Evolutionary conservation across 2,797 vertebrate species (phyloP), one percentile per base, ranked within the genome.

Genomic region (Pelobates cultripes): DNA sequence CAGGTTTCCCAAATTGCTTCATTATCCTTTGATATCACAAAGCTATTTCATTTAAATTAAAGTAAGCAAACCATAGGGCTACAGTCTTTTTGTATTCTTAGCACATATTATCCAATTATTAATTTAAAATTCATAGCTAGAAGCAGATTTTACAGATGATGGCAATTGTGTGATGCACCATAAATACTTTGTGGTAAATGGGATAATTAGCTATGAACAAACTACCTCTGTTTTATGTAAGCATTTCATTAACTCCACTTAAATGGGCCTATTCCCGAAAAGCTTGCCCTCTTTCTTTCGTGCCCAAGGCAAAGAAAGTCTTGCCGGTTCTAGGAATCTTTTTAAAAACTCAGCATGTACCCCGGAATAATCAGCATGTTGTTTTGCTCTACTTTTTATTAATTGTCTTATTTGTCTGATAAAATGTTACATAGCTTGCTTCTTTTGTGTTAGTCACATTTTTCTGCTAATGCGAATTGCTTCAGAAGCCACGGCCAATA

Each of bases 161-260:
- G 43, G 72, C 47, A 75, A 81, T 70, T 81, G 79, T 69, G 64
- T 66, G 10, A 28, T 40, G 75, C 43, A 60, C 66, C 45, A 70
- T 75, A 63, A 75, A 81, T 75, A 63, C 47, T 81, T 81, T 81
- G 72, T 70, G 79, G 79, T 75, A 61, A 72, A 53, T 55, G 64
- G 60, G 79, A 75, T 74, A 75, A 75, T 67, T 17, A 81, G 43
- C 57, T 64, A 70, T 70, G 74, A 70, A 67, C 64, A 81, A 75
- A 73, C 66, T 61, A 28, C 75, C 73, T 57, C 43, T 69, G 73
- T 81, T 75, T 64, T 64, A 64, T 64, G 61, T 4, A 28, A 40
- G n/a, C 14, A 64, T 28, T 64, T 64, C n/a, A 17, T 64, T 64
- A 14, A 40, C n/a, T 40, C 10, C 17, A 40, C n/a, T 64, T 64